These are phyloP conservation scores for Argyra leucocephala DNA, from an alignment of 2,888 invertebrate genomes.

Conservation along the genomic window DNA sequence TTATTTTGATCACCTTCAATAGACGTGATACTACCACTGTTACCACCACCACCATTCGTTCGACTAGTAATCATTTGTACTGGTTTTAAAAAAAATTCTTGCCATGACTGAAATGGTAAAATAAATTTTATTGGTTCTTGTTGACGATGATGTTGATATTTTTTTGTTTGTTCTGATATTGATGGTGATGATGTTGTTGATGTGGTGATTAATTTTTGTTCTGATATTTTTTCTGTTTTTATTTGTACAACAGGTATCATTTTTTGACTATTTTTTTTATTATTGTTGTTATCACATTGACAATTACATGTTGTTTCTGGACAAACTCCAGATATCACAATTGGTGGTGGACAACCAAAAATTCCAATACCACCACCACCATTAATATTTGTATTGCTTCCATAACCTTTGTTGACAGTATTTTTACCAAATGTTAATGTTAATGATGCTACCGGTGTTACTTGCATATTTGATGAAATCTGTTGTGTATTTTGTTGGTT, in stretches of 20 bases:
- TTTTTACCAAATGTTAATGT: constrained; percentile 1
- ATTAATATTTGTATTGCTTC: background rate
- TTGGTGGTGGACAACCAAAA: background rate
- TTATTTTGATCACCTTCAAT: background rate
- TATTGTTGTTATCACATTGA: background rate
- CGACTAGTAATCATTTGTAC: background rate
- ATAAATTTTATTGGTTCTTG: background rate
- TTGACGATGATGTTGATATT: background rate
- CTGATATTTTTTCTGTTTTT: background rate
- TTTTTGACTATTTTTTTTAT: background rate
- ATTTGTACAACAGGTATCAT: background rate
- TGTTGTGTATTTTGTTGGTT: background rate
- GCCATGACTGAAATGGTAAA: constrained; percentile 1
- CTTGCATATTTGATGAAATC: background rate
- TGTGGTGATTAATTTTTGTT: background rate
- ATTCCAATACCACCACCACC: background rate
- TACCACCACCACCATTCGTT: background rate
- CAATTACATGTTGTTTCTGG: constrained; percentile 2
- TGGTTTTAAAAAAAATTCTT: background rate
- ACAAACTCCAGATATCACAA: background rate
- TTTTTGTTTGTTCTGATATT: background rate
- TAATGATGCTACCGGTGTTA: background rate
- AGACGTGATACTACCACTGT: background rate
- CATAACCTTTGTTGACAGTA: background rate
- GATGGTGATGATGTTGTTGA: background rate